Evolutionary conservation across 1,140 invertebrate genomes (phyloP).

Genomic region (Ctenoplectra terminalis): DNA sequence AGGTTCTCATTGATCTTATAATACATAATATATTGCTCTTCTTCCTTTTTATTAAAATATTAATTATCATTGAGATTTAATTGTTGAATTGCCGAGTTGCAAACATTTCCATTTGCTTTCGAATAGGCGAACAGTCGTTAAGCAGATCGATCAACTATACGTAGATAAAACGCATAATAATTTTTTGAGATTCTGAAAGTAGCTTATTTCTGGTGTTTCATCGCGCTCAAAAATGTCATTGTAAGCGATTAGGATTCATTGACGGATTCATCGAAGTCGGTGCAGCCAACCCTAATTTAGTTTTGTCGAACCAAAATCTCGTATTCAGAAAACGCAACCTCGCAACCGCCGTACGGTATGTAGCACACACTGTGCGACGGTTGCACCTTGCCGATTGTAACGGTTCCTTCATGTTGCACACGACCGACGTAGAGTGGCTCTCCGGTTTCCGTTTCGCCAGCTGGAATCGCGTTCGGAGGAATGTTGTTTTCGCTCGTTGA

Average conservation of each 20-base stretch:
- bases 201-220: background rate
- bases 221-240: background rate
- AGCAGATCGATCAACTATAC: background rate
- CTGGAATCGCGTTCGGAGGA: conserved; percentile 88
- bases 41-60: conserved; percentile 3
- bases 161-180: background rate
- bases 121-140: background rate
- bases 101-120: background rate
- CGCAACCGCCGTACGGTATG: conserved; percentile 88
- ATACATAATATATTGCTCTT: background rate
- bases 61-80: background rate
- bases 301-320: conserved; percentile 85
- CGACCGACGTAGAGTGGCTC: conserved; percentile 89
- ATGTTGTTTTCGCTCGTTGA: conserved; percentile 85
- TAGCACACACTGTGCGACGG: conserved; percentile 88
- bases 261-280: conserved; percentile 40
- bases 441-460: conserved; percentile 89
- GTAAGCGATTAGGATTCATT: background rate
- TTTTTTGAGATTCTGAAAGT: background rate
- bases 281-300: conserved; percentile 12
- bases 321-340: conserved; percentile 89
- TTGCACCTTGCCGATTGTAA: conserved; percentile 90
- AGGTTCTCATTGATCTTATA: conserved; percentile 40
- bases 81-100: background rate
- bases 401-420: conserved; percentile 86